Base-by-base conservation (phyloP, 2,797 vertebrate genomes). In the Jordanella pulchra region DNA sequence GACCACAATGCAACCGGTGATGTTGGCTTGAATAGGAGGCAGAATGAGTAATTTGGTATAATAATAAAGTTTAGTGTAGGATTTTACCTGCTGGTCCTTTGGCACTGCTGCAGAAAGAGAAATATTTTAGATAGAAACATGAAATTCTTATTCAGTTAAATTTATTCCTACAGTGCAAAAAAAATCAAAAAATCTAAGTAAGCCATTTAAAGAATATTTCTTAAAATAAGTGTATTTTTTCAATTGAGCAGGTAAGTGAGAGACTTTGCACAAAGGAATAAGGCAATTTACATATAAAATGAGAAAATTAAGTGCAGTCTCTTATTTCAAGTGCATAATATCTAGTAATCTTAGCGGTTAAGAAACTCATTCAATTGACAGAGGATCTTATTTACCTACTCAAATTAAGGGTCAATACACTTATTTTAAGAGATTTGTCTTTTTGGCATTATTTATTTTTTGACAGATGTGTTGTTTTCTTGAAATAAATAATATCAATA, bases 1-100 rank as follows among this genome's bases (percentile, higher is more conserved):
- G 15, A 23, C 39, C 35, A 44, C 21, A 63, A 63, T 42, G 35
- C 23, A 42, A 63, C 35, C 2, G 42, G 32, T 39, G 25, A 54
- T 25, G 25, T 13, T 2, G n/a, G 21, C 35, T 42, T 15, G 13
- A 39, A 61, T 42, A 23, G 42, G 35, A 42, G 42, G 23, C 1
- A 63, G 42, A 63, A 42, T 6, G 25, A 42, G 60, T 25, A 63
- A 63, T 42, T 63, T 7, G 35, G 23, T n/a, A 1, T n/a, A 50
- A 23, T 21, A 51, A 35, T 7, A 1, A 47, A 7, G 47, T 1
- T 63, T 21, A 39, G 45, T 17, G 35, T 25, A 28, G 13, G 10
- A 45, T 53, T 74, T 73, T 94, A 98, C 97, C 93, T 93, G 89
- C 93, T 61, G 85, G 92, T 82, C 88, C 90, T 73, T 81, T 88